These are phyloP conservation scores for Pomacea canaliculata DNA, from an alignment of 2,888 invertebrate species.

Conservation along the genomic window DNA sequence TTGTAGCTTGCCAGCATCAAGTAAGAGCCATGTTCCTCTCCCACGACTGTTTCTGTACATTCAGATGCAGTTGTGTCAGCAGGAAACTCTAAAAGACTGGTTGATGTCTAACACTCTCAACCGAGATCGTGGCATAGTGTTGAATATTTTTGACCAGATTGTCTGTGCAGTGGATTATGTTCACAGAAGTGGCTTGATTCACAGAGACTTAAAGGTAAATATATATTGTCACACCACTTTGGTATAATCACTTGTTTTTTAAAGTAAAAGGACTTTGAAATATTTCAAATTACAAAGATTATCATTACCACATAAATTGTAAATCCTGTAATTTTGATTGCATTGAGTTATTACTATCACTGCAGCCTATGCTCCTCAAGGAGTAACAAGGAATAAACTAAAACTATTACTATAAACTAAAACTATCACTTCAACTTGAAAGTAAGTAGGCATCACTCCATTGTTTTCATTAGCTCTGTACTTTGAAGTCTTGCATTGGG, in stretches of 20 bases:
- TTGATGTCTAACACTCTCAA: conserved; percentile 71
- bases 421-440: no score
- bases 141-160: conserved; percentile 78
- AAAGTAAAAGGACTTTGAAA: not conserved
- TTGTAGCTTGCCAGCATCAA: no score
- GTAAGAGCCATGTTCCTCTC: not conserved
- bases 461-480: no score
- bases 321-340: no score
- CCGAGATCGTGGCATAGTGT: conserved; percentile 51
- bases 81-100: conserved; percentile 93
- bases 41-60: conserved; percentile 85
- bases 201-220: conserved; percentile 91
- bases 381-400: no score
- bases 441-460: no score
- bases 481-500: no score
- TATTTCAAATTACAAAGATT: not conserved
- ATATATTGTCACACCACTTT: not conserved
- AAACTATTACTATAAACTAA: no score
- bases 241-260: not conserved
- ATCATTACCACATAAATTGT: no score
- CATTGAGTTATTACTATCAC: no score
- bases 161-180: conserved; percentile 96
- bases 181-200: conserved; percentile 91
- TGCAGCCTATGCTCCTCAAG: no score
- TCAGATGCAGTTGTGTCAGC: conserved; percentile 95